Conservation (phyloP, 2,888 invertebrate species). For the Strigamia maritima region DNA sequence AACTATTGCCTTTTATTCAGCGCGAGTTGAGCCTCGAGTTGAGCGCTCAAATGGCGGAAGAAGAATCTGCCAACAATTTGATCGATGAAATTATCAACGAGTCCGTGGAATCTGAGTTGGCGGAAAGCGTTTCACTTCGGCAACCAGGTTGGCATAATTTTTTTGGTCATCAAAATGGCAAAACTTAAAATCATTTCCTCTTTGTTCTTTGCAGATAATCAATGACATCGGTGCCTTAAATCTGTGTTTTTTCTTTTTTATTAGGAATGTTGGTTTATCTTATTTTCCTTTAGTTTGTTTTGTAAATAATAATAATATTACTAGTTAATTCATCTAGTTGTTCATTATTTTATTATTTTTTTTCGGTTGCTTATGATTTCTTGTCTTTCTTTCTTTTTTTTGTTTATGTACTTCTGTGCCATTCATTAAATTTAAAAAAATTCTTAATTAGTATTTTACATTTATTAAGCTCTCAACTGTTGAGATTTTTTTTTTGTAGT, state of each 20-base stretch:
- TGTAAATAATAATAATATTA: not conserved
- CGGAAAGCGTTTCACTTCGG: conserved; percentile 8
- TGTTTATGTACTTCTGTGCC: not conserved
- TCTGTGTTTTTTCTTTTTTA: not conserved
- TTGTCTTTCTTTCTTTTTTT: not conserved
- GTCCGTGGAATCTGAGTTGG: conserved; percentile 36
- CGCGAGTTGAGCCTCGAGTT: not conserved
- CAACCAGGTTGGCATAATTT: conserved; percentile 28
- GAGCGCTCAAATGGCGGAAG: not conserved
- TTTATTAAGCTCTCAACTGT: not conserved
- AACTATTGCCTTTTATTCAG: conserved; percentile 35
- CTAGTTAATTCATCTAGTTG: not conserved
- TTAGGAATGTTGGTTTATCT: not conserved
- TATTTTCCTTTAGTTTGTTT: not conserved
- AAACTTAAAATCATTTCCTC: not conserved
- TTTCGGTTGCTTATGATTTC: not conserved
- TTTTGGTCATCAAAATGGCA: not conserved
- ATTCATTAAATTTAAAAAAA: not conserved
- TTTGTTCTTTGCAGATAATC: not conserved
- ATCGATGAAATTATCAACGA: conserved; percentile 33
- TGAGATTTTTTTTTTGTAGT: not conserved
- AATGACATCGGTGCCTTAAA: conserved; percentile 7
- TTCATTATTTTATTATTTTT: not conserved
- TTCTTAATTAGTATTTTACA: not conserved
- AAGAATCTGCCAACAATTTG: conserved; percentile 1